These are phyloP conservation scores for Uloborus plumipes DNA, from an alignment of 2,888 invertebrate species.

Conservation along the genomic window DNA sequence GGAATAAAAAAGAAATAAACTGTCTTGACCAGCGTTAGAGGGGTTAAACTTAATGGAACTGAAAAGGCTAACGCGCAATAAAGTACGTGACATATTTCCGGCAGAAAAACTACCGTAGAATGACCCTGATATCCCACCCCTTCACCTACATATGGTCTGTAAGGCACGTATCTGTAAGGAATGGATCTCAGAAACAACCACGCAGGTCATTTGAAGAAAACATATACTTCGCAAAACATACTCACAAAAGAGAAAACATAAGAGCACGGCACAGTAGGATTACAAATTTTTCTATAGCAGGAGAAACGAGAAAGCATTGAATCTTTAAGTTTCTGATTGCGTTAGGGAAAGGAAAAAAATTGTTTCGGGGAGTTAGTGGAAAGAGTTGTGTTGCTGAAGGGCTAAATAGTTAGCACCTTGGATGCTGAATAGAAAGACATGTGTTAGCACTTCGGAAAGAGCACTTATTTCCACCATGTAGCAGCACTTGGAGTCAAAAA, in stretches of 20 bases:
- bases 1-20: slow-evolving; percentile 19
- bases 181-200: slow-evolving; percentile 40
- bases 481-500: no score
- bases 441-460: not conserved
- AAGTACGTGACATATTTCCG: slow-evolving; percentile 58
- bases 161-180: slow-evolving; percentile 49
- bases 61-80: slow-evolving; percentile 54
- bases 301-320: not conserved
- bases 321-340: not conserved
- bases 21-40: slow-evolving; percentile 45
- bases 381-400: not conserved
- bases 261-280: slow-evolving; percentile 20
- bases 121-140: slow-evolving; percentile 36
- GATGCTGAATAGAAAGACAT: not conserved
- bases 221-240: slow-evolving; percentile 20
- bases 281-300: slow-evolving; percentile 22
- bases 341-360: not conserved
- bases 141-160: slow-evolving; percentile 19
- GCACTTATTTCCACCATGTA: no score
- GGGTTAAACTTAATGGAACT: slow-evolving; percentile 59
- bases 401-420: not conserved
- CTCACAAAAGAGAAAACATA: slow-evolving; percentile 21
- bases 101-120: slow-evolving; percentile 49
- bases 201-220: slow-evolving; percentile 56
- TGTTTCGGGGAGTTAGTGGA: not conserved